Percentiles rank a stretch among this genome's conserved stretches.
phyloP scores from a whole-genome alignment of 2,113 vertebrate species.

The Nestor notabilis region DNA sequence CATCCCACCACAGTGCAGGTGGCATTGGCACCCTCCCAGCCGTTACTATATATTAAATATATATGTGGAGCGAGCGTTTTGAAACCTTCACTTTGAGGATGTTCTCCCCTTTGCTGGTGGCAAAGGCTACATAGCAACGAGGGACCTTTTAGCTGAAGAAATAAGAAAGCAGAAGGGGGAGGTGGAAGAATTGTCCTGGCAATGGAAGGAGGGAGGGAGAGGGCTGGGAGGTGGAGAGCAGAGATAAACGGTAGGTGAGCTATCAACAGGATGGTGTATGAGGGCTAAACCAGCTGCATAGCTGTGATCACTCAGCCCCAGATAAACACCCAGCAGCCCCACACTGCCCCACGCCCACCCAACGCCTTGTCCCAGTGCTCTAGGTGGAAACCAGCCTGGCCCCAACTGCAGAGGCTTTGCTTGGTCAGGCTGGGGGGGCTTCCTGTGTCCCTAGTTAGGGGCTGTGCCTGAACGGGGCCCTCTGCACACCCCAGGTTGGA shows the following conservation, averaged over 20 bases:
- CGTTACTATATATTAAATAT: not conserved
- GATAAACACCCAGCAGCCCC: not conserved
- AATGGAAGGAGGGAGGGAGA: not conserved
- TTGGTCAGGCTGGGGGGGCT: not conserved
- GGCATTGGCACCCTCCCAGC: not conserved
- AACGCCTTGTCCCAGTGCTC: not conserved
- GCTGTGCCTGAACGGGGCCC: not conserved
- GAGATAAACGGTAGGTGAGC: not conserved
- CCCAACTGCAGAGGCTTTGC: accelerated
- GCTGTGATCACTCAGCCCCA: not conserved
- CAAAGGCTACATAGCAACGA: accelerated
- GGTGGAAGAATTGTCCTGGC: not conserved
- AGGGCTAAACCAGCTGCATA: not conserved
- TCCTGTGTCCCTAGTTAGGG: accelerated
- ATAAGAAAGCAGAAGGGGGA: not conserved
- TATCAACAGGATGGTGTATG: not conserved
- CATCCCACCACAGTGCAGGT: accelerated
- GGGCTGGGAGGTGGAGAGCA: not conserved
- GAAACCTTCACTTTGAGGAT: not conserved
- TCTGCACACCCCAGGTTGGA: accelerated
- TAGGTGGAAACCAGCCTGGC: not conserved
- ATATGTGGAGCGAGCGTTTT: not conserved
- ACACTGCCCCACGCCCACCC: not conserved
- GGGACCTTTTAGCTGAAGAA: not conserved
- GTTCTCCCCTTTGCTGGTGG: not conserved